Base-by-base conservation (phyloP, 2,797 vertebrate species). In the Gymnoscopelus microlampas region DNA sequence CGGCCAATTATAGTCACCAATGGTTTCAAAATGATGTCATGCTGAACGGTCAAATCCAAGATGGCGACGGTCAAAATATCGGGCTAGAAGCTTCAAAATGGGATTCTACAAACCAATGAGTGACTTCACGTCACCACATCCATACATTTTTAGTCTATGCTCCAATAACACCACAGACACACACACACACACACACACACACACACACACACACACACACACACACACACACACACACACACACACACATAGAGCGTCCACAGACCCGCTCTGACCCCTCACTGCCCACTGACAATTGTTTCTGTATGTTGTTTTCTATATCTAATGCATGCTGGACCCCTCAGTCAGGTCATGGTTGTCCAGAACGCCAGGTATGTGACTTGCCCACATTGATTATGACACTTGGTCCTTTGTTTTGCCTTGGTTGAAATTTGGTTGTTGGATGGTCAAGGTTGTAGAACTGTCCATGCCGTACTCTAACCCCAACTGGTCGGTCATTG, bases 281-380 rank as follows among this genome's bases (percentile, higher is more conserved):
- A 74, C 82, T 65, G 73, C 79, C 85, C 83, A 89, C 93, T 91
- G 89, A 89, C 91, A 88, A 91, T 87, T 93, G 81, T 92, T 94
- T 93, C 87, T 93, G 88, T 94, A 91, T 94, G 89, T 87, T 92
- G 90, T 92, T 91, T 90, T 94, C 83, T 92, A 91, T 85, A 91
- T 91, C 90, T 90, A 93, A 93, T 94, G 93, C 94, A 93, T 94
- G 93, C 81, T 94, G 95, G 94, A 93, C 91, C 91, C 90, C 95
- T 93, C 96, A 99, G 98, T 92, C 98, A 99, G 97, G 98, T 99
- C 94, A 99, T 99, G 98, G 98, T 99, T 96, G 98, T 99, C 94
- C 98, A 99, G 95, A 99, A 99, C 67, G 97, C 97, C 94, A 99
- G 98, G 98, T 99, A 99, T 95, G 96, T 96, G 90, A 59, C 88